Evolutionary conservation across 2,113 vertebrate genomes (phyloP).

Genomic region (Scatophagus argus): DNA sequence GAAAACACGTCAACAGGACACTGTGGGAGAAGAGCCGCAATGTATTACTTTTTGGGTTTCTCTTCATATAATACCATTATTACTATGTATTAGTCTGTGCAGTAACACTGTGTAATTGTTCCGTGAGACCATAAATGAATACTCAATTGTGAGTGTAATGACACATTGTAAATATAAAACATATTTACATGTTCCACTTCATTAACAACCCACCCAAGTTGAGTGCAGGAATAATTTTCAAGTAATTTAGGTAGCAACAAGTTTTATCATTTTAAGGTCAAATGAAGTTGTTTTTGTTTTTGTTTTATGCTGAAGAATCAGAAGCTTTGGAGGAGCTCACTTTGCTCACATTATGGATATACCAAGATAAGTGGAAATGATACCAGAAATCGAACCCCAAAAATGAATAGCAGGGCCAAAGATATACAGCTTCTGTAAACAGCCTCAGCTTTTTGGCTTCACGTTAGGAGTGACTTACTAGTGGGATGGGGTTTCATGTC

Average conservation of each 20-base stretch:
- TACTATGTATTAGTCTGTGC: not conserved
- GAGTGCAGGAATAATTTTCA: not conserved
- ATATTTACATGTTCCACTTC: too few relatives aligned
- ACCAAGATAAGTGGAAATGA: not conserved
- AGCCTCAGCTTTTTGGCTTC: not conserved
- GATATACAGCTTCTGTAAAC: not conserved
- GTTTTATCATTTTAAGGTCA: not conserved
- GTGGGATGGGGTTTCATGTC: not conserved
- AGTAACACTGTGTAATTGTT: not conserved
- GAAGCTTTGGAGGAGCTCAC: not conserved
- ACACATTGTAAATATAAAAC: not conserved
- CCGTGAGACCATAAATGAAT: not conserved
- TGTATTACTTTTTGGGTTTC: not conserved
- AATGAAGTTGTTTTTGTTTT: not conserved
- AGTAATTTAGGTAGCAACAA: not conserved
- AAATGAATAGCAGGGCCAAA: not conserved
- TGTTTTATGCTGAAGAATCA: not conserved
- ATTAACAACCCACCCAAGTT: too few relatives aligned
- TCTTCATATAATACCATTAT: not conserved
- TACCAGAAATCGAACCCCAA: not conserved
- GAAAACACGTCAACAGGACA: not conserved
- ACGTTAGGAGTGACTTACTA: not conserved
- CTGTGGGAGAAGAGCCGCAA: not conserved
- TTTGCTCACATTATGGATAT: not conserved
- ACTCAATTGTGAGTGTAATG: not conserved